These are phyloP conservation scores for Galendromus occidentalis DNA, from an alignment of 1,140 invertebrate genomes.

Conservation along the genomic window DNA sequence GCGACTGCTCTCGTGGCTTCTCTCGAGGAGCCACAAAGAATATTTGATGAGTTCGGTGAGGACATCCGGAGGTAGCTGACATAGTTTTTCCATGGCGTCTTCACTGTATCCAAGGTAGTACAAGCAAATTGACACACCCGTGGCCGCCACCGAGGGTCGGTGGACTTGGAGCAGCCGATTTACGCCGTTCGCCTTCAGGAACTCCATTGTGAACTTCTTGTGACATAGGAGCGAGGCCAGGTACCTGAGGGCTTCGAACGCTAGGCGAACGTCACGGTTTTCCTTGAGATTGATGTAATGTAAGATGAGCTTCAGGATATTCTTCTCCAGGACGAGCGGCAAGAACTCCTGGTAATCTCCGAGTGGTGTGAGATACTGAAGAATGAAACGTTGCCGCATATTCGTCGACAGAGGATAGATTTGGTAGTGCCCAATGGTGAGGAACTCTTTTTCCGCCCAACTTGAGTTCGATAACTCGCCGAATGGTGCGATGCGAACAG, in stretches of 20 bases:
- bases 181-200: conserved; percentile 61
- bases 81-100: conserved; percentile 72
- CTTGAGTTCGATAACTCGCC: conserved; percentile 45
- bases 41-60: conserved; percentile 32
- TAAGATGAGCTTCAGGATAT: conserved; percentile 66
- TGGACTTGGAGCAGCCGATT: conserved; percentile 64
- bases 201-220: conserved; percentile 92
- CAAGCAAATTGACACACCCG: conserved; percentile 81
- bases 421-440: conserved; percentile 61
- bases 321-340: conserved; percentile 71
- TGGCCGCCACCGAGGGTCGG: conserved; percentile 74
- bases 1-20: conserved; percentile 81
- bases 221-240: conserved; percentile 77
- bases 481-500: conserved; percentile 11
- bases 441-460: conserved; percentile 69
- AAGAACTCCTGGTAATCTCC: conserved; percentile 94
- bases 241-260: conserved; percentile 79
- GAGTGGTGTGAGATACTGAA: conserved; percentile 76
- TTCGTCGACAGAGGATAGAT: conserved; percentile 65
- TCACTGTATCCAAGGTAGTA: conserved; percentile 93
- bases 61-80: conserved; percentile 14
- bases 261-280: conserved; percentile 66
- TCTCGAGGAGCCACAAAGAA: conserved; percentile 76
- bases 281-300: conserved; percentile 72
- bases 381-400: conserved; percentile 71